These are phyloP conservation scores for Pyrgilauda ruficollis DNA, from an alignment of 2,113 vertebrate genomes.

Conservation along the genomic window DNA sequence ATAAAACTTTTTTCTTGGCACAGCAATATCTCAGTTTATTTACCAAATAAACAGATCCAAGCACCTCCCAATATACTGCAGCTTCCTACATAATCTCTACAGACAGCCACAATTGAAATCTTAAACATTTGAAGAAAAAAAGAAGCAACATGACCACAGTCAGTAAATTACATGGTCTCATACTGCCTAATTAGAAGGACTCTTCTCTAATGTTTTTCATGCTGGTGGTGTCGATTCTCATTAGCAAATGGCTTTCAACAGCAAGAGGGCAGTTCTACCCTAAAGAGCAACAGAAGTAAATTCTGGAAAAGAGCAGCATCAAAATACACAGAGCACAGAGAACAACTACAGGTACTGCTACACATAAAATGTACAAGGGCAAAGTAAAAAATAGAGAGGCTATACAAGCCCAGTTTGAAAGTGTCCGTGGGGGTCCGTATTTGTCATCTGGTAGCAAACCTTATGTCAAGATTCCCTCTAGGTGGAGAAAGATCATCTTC, in stretches of 20 bases:
- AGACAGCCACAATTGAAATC: not conserved
- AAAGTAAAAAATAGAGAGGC: not conserved
- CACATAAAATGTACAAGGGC: accelerated
- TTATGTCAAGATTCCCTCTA: not conserved
- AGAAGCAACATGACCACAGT: not conserved
- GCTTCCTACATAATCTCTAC: not conserved
- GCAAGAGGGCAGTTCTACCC: not conserved
- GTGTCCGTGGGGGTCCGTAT: not conserved
- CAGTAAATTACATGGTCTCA: not conserved
- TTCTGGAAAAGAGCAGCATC: not conserved
- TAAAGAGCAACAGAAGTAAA: not conserved
- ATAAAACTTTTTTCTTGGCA: not conserved
- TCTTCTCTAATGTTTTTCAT: not conserved
- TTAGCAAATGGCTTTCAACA: not conserved
- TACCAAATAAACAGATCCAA: not conserved
- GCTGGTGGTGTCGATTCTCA: not conserved
- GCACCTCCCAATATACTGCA: not conserved
- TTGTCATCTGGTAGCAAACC: not conserved
- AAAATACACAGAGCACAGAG: not conserved
- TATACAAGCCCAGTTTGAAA: not conserved
- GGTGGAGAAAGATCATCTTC: not conserved
- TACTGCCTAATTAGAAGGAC: not conserved
- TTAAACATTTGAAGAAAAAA: not conserved
- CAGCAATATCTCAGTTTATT: not conserved
- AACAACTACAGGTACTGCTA: not conserved